A percentile compares a stretch with the other conserved stretches of the same genome.
Evolutionary conservation across 1,140 invertebrate species (phyloP).

Genomic region (Penaeus chinensis): DNA sequence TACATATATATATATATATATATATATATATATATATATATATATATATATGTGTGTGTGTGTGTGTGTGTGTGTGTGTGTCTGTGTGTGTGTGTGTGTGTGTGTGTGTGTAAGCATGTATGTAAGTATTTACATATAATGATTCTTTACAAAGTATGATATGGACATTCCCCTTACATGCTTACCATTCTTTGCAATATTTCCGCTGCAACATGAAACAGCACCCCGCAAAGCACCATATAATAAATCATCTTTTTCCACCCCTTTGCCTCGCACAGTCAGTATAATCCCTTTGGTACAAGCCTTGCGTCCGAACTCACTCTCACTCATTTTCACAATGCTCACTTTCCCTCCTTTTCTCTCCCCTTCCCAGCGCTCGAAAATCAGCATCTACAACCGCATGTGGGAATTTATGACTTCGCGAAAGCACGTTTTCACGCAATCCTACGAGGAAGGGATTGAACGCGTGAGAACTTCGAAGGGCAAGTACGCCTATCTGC

Average conservation of each 20-base stretch:
- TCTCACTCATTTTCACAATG: neutral
- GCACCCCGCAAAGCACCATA: too few species aligned
- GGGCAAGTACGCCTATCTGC: conserved; percentile 91
- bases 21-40: too few species aligned
- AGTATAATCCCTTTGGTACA: too few species aligned
- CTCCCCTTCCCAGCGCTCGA: conserved; percentile 79
- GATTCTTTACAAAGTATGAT: neutral
- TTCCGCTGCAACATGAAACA: too few species aligned
- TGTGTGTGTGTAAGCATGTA: neutral
- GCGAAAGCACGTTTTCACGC: conserved; percentile 83
- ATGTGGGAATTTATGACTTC: conserved; percentile 98
- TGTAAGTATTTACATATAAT: neutral
- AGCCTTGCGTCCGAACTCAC: too few species aligned
- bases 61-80: too few species aligned
- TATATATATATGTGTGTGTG: too few species aligned
- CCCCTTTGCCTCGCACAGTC: neutral
- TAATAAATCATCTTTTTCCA: conserved; percentile 18
- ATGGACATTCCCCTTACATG: too few species aligned
- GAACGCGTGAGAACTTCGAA: conserved; percentile 79
- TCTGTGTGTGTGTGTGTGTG: too few species aligned
- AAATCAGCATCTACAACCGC: conserved; percentile 85
- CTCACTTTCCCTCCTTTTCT: conserved; percentile 43
- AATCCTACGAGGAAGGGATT: conserved; percentile 87
- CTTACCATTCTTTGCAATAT: too few species aligned
- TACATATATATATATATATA: too few species aligned